These are phyloP conservation scores for Lapara coniferarum DNA, from an alignment of 2,888 invertebrate species.

Conservation along the genomic window DNA sequence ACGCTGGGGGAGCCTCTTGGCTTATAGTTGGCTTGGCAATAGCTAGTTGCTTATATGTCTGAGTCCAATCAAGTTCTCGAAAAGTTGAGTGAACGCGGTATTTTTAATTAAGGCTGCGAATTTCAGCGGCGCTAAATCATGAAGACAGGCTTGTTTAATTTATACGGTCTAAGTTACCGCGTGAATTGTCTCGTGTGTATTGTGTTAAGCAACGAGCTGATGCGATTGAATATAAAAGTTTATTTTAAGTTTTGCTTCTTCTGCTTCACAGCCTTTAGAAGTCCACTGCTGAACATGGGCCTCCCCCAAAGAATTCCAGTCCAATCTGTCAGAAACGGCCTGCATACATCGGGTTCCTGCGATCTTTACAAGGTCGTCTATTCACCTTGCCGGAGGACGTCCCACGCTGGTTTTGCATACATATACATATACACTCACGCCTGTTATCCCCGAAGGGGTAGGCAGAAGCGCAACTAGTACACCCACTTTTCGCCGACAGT, in stretches of 20 bases:
- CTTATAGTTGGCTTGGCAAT: too few relatives aligned
- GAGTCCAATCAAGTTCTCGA: neutral
- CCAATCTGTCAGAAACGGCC: too few relatives aligned
- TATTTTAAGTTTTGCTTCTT: neutral
- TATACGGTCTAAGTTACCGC: conserved; percentile 40
- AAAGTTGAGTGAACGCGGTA: neutral
- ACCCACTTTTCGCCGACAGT: too few relatives aligned
- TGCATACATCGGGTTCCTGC: too few relatives aligned
- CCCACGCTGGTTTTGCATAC: too few relatives aligned
- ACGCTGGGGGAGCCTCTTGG: too few relatives aligned
- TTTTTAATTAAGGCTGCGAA: conserved; percentile 18
- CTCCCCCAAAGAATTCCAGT: neutral
- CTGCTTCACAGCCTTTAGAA: neutral
- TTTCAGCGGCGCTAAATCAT: conserved; percentile 48
- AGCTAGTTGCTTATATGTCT: neutral
- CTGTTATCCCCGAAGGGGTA: too few relatives aligned
- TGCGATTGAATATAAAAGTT: neutral
- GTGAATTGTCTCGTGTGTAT: conserved; percentile 9
- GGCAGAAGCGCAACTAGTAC: too few relatives aligned
- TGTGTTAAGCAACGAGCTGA: neutral
- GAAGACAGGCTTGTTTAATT: conserved; percentile 53
- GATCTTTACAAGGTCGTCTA: too few relatives aligned
- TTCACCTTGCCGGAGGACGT: too few relatives aligned
- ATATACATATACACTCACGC: too few relatives aligned
- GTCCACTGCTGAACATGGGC: neutral